Percentiles rank a stretch among this genome's conserved stretches.
Conservation (phyloP, 2,113 vertebrate species). For the Daboia siamensis region DNA sequence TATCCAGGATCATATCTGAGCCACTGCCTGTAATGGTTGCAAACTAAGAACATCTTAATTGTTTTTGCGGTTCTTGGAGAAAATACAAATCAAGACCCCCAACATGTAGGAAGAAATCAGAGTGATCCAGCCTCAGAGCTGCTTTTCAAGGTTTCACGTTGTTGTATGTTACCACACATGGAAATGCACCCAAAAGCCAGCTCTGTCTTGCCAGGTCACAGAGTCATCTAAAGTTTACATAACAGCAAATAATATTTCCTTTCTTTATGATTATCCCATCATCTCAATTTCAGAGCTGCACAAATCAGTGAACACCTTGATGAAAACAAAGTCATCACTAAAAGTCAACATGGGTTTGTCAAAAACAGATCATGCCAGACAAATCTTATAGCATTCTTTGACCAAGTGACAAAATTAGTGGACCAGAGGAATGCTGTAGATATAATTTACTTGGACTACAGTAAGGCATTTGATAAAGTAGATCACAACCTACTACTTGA, state of each 20-base stretch:
- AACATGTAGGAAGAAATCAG: neutral
- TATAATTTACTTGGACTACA: no score
- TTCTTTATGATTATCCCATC: constrained; percentile 36
- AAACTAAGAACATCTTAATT: neutral
- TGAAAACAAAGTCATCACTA: no score
- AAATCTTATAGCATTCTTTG: no score
- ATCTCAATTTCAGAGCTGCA: constrained; percentile 61
- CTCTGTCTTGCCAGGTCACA: neutral
- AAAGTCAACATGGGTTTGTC: no score
- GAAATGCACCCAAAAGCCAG: neutral
- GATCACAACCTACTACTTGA: no score
- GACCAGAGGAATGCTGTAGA: no score
- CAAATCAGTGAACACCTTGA: neutral
- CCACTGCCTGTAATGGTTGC: neutral
- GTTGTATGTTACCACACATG: neutral
- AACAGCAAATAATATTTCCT: neutral
- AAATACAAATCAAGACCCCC: neutral
- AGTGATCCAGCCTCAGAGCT: neutral
- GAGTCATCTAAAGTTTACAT: neutral
- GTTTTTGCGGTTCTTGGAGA: neutral
- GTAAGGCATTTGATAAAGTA: no score
- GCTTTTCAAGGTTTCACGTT: constrained; percentile 7
- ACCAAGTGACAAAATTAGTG: no score
- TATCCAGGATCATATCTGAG: neutral
- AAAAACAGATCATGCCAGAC: no score